Evolutionary conservation across 2,797 vertebrate species (phyloP), one percentile per base, ranked within the genome.

Genomic region (Eulemur coronatus): DNA sequence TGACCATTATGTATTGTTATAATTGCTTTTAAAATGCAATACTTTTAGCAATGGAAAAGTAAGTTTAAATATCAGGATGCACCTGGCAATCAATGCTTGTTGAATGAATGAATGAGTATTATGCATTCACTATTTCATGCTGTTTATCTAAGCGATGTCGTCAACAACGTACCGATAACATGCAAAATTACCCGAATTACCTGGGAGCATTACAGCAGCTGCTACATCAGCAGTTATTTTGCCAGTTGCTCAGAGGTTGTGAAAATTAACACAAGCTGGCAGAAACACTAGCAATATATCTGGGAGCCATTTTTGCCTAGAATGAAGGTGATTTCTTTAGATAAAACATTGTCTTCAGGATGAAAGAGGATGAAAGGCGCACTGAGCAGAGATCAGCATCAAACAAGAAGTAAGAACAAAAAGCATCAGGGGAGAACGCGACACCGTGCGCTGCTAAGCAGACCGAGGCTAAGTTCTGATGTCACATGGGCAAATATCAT

Each of bases 151-250:
- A 95, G 67, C 1, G 0, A 4, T n/a, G 57, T 57, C 73, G 63
- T 78, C 55, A 30, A 1, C 61, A 18, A 1, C 61, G 33, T n/a
- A 95, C 46, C 28, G 46, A 9, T 28, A 50, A 84, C 30, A 43
- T 48, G 35, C 85, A 97, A 86, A 88, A 87, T 73, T 69, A 85
- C 69, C 69, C 78, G 70, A 80, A 69, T 91, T 91, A 89, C 80
- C 75, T 78, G 41, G 24, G 22, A 91, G 43, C n/a, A 20, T 76
- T 35, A 89, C 11, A 89, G 41, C 61, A 84, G 52, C 78, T 96
- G 89, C 91, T 86, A 9, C 7, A 33, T 81, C 94, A 97, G 91
- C 91, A 93, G 72, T 90, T 89, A 89, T 69, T 96, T 95, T 89
- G 35, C 48, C 91, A 79, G 55, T 87, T 96, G 86, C 94, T 95